Percentiles rank a stretch among this genome's conserved stretches.
Evolutionary conservation across 1,140 invertebrate genomes (phyloP).

Genomic region (Orchesella cincta): DNA sequence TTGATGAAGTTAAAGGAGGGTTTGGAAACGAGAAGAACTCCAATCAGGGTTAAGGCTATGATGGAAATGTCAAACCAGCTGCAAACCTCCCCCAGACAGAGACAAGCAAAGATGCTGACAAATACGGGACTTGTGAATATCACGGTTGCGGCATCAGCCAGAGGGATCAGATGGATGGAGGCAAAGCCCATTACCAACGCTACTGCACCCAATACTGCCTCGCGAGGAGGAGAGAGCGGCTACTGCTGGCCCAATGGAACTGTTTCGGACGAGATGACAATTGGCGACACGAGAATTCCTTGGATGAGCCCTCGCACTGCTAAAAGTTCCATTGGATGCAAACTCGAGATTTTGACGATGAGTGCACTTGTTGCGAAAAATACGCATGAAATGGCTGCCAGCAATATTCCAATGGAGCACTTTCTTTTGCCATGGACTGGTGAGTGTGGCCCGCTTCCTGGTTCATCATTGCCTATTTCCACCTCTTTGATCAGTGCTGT

Average conservation of each 20-base stretch:
- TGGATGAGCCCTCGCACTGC: constrained; percentile 44
- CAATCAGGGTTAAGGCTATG: constrained; percentile 77
- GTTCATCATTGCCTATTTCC: background rate
- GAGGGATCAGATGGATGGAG: constrained; percentile 45
- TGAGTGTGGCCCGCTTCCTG: background rate
- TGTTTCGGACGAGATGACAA: constrained; percentile 45
- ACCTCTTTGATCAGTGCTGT: constrained; percentile 7
- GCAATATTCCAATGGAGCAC: constrained; percentile 47
- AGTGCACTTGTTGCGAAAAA: constrained; percentile 51
- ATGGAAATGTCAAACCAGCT: constrained; percentile 80
- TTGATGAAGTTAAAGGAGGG: constrained; percentile 56
- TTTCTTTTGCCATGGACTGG: background rate
- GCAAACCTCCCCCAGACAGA: constrained; percentile 86
- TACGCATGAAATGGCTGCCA: constrained; percentile 49
- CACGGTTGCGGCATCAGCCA: constrained; percentile 70
- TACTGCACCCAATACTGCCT: constrained; percentile 45
- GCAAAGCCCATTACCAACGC: constrained; percentile 47
- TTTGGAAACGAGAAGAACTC: constrained; percentile 80
- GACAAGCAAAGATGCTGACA: constrained; percentile 83
- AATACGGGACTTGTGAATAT: constrained; percentile 89
- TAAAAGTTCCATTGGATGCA: constrained; percentile 50
- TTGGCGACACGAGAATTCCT: constrained; percentile 41
- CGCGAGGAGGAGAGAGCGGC: constrained; percentile 40
- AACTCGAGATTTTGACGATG: constrained; percentile 47
- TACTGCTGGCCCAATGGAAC: constrained; percentile 41